phyloP scores from a whole-genome alignment of 1,140 invertebrate species.

The Anastatus disparis region DNA sequence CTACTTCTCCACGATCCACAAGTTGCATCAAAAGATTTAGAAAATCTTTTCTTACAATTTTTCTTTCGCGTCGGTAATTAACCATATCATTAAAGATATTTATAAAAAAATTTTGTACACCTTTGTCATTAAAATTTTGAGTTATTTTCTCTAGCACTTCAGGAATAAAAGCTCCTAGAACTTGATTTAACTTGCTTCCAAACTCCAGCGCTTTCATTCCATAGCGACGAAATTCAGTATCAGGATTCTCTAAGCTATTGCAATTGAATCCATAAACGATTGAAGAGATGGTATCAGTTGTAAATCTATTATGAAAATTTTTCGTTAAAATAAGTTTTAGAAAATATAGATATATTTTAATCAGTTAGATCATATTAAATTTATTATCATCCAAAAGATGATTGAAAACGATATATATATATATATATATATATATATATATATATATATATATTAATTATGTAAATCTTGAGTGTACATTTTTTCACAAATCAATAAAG shows the following conservation, averaged over 20 bases:
- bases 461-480: no score
- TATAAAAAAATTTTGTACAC: conserved; percentile 63
- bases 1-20: conserved; percentile 47
- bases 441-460: no score
- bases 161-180: conserved; percentile 21
- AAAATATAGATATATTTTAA: background rate
- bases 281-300: conserved; percentile 12
- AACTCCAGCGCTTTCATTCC: conserved; percentile 32
- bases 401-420: no score
- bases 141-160: conserved; percentile 33
- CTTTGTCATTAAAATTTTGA: conserved; percentile 27
- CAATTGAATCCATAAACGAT: no score
- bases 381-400: no score
- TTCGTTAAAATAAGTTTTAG: background rate
- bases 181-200: background rate
- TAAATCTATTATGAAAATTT: conserved; percentile 2
- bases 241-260: conserved; percentile 10
- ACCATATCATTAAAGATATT: conserved; percentile 67
- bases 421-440: no score
- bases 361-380: no score
- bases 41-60: conserved; percentile 62
- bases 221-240: conserved; percentile 33
- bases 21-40: conserved; percentile 53
- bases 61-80: conserved; percentile 60
- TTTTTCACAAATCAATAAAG: no score